These are phyloP conservation scores for Tachysurus fulvidraco DNA, from an alignment of 2,113 vertebrate species.

Conservation along the genomic window DNA sequence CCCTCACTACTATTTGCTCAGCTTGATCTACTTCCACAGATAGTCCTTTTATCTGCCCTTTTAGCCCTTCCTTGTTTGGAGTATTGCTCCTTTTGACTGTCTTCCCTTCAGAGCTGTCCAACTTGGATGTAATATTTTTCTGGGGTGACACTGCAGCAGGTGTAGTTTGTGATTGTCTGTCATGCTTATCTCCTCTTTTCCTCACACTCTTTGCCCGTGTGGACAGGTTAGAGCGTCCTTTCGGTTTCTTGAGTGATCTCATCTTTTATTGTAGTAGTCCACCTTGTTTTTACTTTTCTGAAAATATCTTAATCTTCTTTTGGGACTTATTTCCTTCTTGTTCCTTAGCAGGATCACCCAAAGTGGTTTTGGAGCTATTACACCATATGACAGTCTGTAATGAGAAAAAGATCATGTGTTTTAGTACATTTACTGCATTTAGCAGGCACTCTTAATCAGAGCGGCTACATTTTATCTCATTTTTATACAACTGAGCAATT, in stretches of 20 bases:
- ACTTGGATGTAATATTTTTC: conserved; percentile 60
- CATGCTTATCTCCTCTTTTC: conserved; percentile 62
- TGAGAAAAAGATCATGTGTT: conserved; percentile 6
- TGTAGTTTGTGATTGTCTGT: conserved; percentile 62
- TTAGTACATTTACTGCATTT: not conserved
- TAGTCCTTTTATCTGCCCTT: conserved; percentile 64
- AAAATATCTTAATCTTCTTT: conserved; percentile 20
- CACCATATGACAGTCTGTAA: conserved; percentile 31
- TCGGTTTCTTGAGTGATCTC: conserved; percentile 82
- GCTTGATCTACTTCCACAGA: conserved; percentile 58
- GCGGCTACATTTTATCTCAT: too few species aligned
- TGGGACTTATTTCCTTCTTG: conserved; percentile 39
- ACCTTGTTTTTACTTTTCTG: conserved; percentile 5
- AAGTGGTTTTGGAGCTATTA: conserved; percentile 2
- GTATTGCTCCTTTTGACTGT: conserved; percentile 58
- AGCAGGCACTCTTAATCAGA: too few species aligned
- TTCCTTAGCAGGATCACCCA: conserved; percentile 38
- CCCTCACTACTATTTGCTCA: conserved; percentile 54
- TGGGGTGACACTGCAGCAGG: conserved; percentile 54
- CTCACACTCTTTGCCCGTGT: conserved; percentile 79
- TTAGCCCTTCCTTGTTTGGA: conserved; percentile 62
- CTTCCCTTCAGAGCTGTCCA: conserved; percentile 57
- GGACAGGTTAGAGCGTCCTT: conserved; percentile 72
- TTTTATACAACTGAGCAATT: too few species aligned
- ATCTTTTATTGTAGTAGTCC: conserved; percentile 65